Percentiles rank a stretch among this genome's conserved stretches.
phyloP scores from a whole-genome alignment of 2,113 vertebrate species.

The Ornithorhynchus anatinus region DNA sequence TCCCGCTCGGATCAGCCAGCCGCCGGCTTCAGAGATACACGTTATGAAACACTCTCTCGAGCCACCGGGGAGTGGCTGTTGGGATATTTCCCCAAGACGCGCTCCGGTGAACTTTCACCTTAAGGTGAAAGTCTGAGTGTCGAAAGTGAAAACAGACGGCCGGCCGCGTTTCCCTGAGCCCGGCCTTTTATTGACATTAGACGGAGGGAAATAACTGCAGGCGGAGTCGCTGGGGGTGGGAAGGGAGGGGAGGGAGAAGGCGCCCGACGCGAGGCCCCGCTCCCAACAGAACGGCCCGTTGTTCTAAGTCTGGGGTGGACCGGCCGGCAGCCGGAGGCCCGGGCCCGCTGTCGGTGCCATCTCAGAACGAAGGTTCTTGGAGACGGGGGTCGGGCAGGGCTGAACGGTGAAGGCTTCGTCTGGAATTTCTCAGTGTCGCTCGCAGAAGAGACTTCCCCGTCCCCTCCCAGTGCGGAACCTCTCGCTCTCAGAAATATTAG shows the following conservation, averaged over 20 bases:
- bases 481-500: too few species aligned
- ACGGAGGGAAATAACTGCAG: conserved; percentile 45
- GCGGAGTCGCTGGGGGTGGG: conserved; percentile 18
- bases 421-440: too few species aligned
- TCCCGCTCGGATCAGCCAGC: conserved; percentile 52
- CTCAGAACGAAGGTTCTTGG: too few species aligned
- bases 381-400: too few species aligned
- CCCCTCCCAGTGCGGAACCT: too few species aligned
- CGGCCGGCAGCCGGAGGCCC: too few species aligned
- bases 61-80: conserved; percentile 39
- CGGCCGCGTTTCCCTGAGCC: conserved; percentile 38
- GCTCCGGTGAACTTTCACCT: conserved; percentile 55
- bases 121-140: conserved; percentile 44
- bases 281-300: neutral
- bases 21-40: conserved; percentile 30
- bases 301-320: too few species aligned
- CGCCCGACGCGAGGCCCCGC: neutral
- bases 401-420: too few species aligned
- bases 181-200: conserved; percentile 45
- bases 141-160: conserved; percentile 64
- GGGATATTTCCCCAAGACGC: conserved; percentile 9
- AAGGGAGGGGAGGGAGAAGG: neutral
- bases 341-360: too few species aligned
- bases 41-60: conserved; percentile 67
- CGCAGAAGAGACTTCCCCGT: too few species aligned